Base-by-base conservation (phyloP, 1,140 invertebrate genomes). In the Drosophila melanica region DNA sequence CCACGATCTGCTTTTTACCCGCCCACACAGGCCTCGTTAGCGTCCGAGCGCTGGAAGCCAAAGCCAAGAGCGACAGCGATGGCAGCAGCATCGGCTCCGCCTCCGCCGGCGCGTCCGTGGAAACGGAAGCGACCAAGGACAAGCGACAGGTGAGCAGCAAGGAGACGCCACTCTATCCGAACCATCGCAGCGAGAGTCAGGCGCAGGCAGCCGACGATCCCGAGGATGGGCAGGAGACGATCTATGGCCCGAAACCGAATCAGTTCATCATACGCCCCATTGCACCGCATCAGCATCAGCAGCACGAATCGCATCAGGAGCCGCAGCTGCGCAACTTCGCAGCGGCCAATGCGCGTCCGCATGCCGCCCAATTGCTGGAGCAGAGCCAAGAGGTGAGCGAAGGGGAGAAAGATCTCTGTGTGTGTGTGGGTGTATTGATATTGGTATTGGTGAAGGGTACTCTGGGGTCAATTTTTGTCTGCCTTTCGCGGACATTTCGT, bases 191-290 rank as follows among this genome's bases (percentile, higher is more conserved):
- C 18, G 75, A 81, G 35, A 53, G 39, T 10, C 27, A 27, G 27
- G 59, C 10, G 5, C 47, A 16, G 7, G 53, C 42, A 3, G 48
- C 39, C 16, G 90, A 91, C 67, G 90, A 91, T 76, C 90, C 90
- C 45, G 90, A 91, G 69, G 77, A 80, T 39, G 81, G 86, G 7
- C 90, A 91, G 76, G 90, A 91, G 64, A 91, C 87, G 1, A 90
- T 91, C 50, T 91, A 91, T 33, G 90, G 90, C 3, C 30, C 84
- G 16, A 91, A 91, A 64, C 90, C 87, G 14, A 90, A 86, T 63
- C 90, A 91, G 67, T 91, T 91, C 55, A 79, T 91, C 70, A 91
- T 91, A 60, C 81, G 90, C 16, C 90, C 90, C 57, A 81, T 90
- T 67, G 77, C 89, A 18, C 90, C 84, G 48, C 82, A 89, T 54